Percentiles rank a stretch among this genome's conserved stretches.
Evolutionary conservation across 2,797 vertebrate genomes (phyloP).

Genomic region (Mormyrus proboscirostris): DNA sequence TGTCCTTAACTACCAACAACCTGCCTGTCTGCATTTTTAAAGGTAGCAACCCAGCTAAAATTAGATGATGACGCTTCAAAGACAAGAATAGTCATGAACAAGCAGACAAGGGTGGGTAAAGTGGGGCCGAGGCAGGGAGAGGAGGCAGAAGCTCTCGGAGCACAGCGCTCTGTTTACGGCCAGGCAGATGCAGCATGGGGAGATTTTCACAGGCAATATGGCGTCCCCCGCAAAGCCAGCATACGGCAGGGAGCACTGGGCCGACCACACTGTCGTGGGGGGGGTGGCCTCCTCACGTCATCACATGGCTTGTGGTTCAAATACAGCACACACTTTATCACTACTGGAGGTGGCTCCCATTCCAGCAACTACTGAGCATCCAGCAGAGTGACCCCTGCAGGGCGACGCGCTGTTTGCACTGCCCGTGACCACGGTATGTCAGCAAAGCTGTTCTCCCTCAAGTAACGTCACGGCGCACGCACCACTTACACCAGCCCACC

Average conservation of each 20-base stretch:
- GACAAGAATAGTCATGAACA: conserved; percentile 21
- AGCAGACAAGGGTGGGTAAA: conserved; percentile 13
- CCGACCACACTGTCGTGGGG: background rate
- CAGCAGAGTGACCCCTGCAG: background rate
- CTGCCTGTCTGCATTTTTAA: conserved; percentile 7
- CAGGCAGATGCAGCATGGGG: conserved; percentile 36
- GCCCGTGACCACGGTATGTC: background rate
- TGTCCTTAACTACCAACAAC: conserved; percentile 5
- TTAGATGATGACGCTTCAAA: conserved; percentile 1
- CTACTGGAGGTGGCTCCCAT: background rate
- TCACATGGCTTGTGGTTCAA: background rate
- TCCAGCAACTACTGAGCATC: background rate
- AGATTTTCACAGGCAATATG: conserved; percentile 45
- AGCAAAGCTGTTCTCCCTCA: background rate
- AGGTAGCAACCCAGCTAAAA: conserved; percentile 12
- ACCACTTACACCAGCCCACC: background rate
- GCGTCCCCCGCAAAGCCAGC: conserved; percentile 40
- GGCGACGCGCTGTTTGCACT: background rate
- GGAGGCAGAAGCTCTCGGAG: conserved; percentile 30
- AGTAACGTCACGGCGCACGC: background rate
- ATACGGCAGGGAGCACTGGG: conserved; percentile 34
- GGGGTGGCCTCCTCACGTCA: conserved; percentile 17
- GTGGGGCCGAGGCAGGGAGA: background rate
- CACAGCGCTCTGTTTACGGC: conserved; percentile 35
- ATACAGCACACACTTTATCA: background rate